Conservation (phyloP, 2,797 vertebrate genomes). For the Emydoidea blandingii region DNA sequence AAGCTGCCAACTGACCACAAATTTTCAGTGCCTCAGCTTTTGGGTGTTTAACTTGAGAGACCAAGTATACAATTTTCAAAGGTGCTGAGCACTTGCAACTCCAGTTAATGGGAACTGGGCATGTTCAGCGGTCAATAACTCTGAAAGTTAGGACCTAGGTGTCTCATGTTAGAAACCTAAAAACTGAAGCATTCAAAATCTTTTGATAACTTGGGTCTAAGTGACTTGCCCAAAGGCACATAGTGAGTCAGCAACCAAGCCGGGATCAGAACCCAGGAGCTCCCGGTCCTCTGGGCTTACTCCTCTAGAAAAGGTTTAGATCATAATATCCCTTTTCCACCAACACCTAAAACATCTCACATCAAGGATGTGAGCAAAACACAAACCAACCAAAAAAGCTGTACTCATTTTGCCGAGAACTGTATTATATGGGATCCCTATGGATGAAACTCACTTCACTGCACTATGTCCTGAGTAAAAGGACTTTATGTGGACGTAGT, state of each 20-base stretch:
- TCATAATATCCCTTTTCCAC: background rate
- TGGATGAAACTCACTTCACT: background rate
- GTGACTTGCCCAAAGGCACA: background rate
- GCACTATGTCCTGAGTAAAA: background rate
- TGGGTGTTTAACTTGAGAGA: background rate
- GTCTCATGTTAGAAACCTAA: background rate
- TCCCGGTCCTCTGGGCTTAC: background rate
- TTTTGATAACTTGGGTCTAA: background rate
- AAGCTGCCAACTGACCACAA: background rate
- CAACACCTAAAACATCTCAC: accelerated
- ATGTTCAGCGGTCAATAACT: background rate
- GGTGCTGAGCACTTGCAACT: accelerated
- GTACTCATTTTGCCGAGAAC: background rate
- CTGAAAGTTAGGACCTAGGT: background rate
- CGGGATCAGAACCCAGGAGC: background rate
- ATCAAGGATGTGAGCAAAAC: background rate
- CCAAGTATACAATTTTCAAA: background rate
- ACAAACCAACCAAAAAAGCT: background rate
- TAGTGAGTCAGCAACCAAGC: accelerated
- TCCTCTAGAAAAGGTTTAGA: background rate
- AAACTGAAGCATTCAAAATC: accelerated
- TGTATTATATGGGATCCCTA: background rate
- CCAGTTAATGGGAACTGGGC: background rate
- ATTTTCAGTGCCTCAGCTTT: background rate
- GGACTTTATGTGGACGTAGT: background rate